Evolutionary conservation across 2,888 invertebrate genomes (phyloP).

Genomic region (Epinotia brunnichana): DNA sequence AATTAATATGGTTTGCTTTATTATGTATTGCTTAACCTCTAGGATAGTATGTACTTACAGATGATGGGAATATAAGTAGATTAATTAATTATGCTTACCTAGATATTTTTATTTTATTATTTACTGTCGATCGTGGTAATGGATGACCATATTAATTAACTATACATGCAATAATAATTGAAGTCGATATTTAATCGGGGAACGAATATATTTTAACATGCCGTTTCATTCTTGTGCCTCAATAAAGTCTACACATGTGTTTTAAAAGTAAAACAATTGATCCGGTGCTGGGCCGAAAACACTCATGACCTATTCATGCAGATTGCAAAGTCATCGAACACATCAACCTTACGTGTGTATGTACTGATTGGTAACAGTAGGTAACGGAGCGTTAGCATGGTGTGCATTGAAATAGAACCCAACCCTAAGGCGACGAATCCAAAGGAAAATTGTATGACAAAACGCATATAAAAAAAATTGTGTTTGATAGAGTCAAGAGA

Average conservation of each 20-base stretch:
- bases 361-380: not conserved
- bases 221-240: not conserved
- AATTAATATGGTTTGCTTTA: not conserved
- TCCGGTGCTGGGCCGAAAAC: constrained; percentile 1
- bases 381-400: not conserved
- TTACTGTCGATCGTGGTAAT: too few species aligned
- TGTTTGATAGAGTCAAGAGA: too few species aligned
- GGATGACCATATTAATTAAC: too few species aligned
- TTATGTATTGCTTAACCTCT: not conserved
- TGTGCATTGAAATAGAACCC: too few species aligned
- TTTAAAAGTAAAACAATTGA: constrained; percentile 10
- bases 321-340: not conserved
- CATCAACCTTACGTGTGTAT: not conserved
- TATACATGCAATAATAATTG: not conserved
- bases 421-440: too few species aligned
- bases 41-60: too few species aligned
- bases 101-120: too few species aligned
- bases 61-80: too few species aligned
- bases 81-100: too few species aligned
- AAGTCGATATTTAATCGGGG: not conserved
- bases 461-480: too few species aligned
- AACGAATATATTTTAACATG: not conserved
- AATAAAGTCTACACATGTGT: constrained; percentile 18
- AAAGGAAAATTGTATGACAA: too few species aligned
- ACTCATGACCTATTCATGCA: not conserved